phyloP scores from a whole-genome alignment of 2,113 vertebrate species.

The Oncorhynchus mykiss region DNA sequence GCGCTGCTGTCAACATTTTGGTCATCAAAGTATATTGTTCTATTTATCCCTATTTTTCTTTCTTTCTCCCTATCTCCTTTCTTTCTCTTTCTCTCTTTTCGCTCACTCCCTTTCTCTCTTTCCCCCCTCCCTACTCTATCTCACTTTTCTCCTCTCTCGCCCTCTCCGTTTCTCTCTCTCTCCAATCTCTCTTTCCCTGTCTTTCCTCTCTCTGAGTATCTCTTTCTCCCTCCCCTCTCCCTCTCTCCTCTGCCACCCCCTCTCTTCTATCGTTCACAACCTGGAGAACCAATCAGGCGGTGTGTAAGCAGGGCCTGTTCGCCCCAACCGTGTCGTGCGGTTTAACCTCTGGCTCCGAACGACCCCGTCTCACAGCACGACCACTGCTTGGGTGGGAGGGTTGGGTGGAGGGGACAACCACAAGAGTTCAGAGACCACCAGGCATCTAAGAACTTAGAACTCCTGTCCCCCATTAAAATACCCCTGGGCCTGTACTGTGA shows the following conservation, averaged over 20 bases:
- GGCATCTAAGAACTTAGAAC: slow-evolving; percentile 36
- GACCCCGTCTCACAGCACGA: slow-evolving; percentile 52
- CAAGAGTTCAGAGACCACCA: slow-evolving; percentile 61
- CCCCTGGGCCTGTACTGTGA: neutral
- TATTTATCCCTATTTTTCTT: neutral
- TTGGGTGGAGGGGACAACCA: slow-evolving; percentile 25
- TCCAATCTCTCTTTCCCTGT: slow-evolving; percentile 10
- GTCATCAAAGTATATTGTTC: too few relatives aligned
- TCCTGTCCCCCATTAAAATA: slow-evolving; percentile 29
- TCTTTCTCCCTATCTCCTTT: too few relatives aligned
- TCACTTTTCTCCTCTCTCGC: too few relatives aligned
- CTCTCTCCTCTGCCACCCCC: slow-evolving; percentile 21
- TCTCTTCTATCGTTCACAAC: slow-evolving; percentile 41
- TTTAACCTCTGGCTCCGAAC: slow-evolving; percentile 64
- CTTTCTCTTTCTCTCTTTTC: slow-evolving; percentile 24
- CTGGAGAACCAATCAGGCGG: slow-evolving; percentile 76
- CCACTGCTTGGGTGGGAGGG: slow-evolving; percentile 64
- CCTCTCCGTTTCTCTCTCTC: too few relatives aligned
- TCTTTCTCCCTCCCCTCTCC: neutral
- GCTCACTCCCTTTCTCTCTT: slow-evolving; percentile 37
- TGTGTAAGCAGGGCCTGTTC: slow-evolving; percentile 57
- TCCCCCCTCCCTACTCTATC: too few relatives aligned
- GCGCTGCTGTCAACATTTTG: too few relatives aligned
- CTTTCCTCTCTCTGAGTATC: neutral
- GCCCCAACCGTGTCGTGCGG: slow-evolving; percentile 51